These are phyloP conservation scores for Anseranas semipalmata DNA, from an alignment of 2,113 vertebrate genomes.

Conservation along the genomic window DNA sequence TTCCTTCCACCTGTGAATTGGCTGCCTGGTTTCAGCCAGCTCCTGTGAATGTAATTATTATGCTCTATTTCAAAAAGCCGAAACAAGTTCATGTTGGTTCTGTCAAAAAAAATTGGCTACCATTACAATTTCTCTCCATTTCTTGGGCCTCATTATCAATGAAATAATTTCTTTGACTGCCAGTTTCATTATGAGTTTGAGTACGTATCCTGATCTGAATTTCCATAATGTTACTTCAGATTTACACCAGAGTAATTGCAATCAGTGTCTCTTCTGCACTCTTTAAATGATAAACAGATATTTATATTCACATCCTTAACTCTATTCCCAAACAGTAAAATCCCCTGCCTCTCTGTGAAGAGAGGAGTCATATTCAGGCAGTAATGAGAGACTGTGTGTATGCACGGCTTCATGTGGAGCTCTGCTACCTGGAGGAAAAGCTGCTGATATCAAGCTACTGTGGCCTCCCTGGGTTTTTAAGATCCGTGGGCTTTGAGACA, in stretches of 20 bases:
- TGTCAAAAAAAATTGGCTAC: not conserved
- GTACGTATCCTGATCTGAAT: not conserved
- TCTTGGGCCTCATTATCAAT: not conserved
- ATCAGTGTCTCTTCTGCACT: not conserved
- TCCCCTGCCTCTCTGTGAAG: not conserved
- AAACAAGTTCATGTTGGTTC: slow-evolving; percentile 17
- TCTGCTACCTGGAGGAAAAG: not conserved
- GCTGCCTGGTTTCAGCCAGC: slow-evolving; percentile 13
- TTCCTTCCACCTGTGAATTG: slow-evolving; percentile 70
- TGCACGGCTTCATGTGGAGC: not conserved
- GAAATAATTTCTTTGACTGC: not conserved
- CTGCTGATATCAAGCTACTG: not conserved
- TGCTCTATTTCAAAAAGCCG: slow-evolving; percentile 53
- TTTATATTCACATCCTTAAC: not conserved
- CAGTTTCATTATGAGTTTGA: not conserved
- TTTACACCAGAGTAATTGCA: not conserved
- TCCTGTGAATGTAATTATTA: slow-evolving; percentile 56
- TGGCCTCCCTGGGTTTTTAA: not conserved
- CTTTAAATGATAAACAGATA: not conserved
- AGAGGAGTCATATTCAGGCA: not conserved
- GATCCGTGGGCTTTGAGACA: not conserved
- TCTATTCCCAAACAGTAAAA: not conserved
- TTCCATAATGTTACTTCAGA: not conserved
- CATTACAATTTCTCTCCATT: not conserved
- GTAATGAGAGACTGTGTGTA: not conserved